Percentiles rank a stretch among this genome's conserved stretches.
Conservation (phyloP, 2,113 vertebrate species). For the Pelodiscus sinensis region DNA sequence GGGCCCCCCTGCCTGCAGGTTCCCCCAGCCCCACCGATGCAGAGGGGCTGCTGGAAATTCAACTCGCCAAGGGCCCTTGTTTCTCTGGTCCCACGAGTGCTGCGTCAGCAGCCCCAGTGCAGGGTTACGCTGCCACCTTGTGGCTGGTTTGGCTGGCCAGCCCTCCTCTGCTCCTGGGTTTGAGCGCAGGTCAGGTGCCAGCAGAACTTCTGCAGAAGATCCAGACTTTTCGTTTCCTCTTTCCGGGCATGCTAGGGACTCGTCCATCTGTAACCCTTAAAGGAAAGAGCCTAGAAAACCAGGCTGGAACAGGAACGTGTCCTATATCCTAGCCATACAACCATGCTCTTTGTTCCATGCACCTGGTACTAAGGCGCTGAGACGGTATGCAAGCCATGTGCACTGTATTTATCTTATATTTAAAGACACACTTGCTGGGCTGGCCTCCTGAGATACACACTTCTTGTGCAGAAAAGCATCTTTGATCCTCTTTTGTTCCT, state of each 20-base stretch:
- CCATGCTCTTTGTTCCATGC: background rate
- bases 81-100: conserved; percentile 35
- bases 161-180: conserved; percentile 25
- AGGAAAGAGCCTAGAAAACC: background rate
- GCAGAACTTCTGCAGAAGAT: background rate
- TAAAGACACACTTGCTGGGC: background rate
- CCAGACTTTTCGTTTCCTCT: background rate
- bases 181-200: background rate
- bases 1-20: fast-evolving
- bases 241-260: background rate
- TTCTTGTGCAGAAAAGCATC: background rate
- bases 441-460: background rate
- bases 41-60: background rate
- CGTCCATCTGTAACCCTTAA: background rate
- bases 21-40: fast-evolving
- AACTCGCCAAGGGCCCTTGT: conserved; percentile 24
- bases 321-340: background rate
- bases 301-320: background rate
- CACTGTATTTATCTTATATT: background rate
- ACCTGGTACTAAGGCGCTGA: background rate
- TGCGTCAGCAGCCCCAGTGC: conserved; percentile 65
- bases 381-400: background rate
- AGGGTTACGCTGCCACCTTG: conserved; percentile 69
- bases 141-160: conserved; percentile 41
- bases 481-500: background rate